Conservation (phyloP, 2,113 vertebrate species). For the Silurus glanis region DNA sequence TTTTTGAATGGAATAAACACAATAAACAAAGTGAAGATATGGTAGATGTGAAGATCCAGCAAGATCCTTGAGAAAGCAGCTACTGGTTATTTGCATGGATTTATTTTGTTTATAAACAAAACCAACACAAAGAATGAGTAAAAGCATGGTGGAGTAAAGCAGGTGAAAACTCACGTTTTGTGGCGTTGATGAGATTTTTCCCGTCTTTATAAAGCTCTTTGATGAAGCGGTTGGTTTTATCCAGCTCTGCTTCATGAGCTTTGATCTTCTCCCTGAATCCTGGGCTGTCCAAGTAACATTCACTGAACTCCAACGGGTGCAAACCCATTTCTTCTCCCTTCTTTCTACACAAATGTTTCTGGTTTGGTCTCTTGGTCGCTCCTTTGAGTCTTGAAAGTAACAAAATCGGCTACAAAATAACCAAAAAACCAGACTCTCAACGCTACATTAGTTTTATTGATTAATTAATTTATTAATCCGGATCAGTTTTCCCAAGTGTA, state of each 20-base stretch:
- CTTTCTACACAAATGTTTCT: background rate
- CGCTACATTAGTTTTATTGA: background rate
- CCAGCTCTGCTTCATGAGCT: slow-evolving; percentile 92
- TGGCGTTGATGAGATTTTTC: slow-evolving; percentile 93
- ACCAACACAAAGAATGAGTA: accelerated
- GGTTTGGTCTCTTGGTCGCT: background rate
- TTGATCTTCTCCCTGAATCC: slow-evolving; percentile 88
- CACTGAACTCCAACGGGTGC: slow-evolving; percentile 94
- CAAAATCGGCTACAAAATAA: background rate
- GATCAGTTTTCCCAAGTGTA: background rate
- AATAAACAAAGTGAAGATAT: background rate
- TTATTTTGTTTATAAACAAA: too few species aligned
- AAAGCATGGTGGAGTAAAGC: background rate
- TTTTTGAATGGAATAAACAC: background rate
- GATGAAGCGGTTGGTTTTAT: slow-evolving; percentile 95
- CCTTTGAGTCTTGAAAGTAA: background rate
- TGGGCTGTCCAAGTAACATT: slow-evolving; percentile 95
- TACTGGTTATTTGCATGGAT: background rate
- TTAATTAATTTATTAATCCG: background rate
- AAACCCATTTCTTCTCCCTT: slow-evolving; percentile 82
- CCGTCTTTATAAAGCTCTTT: slow-evolving; percentile 97
- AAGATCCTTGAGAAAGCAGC: background rate
- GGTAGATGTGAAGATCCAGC: background rate
- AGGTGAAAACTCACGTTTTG: slow-evolving; percentile 82
- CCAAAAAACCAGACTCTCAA: background rate